These are phyloP conservation scores for Eristalis tenax DNA, from an alignment of 2,888 invertebrate genomes.

Conservation along the genomic window DNA sequence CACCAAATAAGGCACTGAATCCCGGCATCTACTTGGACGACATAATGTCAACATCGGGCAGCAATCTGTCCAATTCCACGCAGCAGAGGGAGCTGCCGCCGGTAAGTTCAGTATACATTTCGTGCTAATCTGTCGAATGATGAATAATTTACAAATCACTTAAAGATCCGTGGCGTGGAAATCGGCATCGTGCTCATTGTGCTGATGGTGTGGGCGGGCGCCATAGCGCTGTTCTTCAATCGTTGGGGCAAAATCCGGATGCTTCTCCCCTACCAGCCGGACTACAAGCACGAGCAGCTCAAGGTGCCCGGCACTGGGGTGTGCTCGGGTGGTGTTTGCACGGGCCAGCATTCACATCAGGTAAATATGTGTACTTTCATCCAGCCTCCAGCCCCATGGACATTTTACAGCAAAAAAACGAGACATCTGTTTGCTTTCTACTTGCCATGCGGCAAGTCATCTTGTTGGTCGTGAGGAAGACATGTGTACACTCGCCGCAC, in stretches of 20 bases:
- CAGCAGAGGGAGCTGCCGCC: slow-evolving; percentile 79
- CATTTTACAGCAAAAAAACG: not conserved
- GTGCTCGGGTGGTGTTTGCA: slow-evolving; percentile 85
- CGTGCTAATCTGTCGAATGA: not conserved
- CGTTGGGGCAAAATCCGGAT: slow-evolving; percentile 95
- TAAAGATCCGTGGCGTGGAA: slow-evolving; percentile 93
- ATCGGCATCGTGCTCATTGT: slow-evolving; percentile 93
- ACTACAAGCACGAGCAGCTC: slow-evolving; percentile 93
- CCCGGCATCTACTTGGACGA: slow-evolving; percentile 75
- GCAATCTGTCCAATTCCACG: slow-evolving; percentile 78
- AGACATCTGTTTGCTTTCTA: not conserved
- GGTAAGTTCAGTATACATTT: slow-evolving; percentile 74
- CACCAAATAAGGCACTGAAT: slow-evolving; percentile 58
- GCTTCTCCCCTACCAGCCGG: slow-evolving; percentile 94
- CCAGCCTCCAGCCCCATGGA: not conserved
- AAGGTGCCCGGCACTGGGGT: slow-evolving; percentile 89
- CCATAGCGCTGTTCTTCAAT: slow-evolving; percentile 92
- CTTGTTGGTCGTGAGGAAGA: too few relatives aligned
- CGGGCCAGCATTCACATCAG: slow-evolving; percentile 83
- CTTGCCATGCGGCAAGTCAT: not conserved
- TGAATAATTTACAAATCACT: slow-evolving; percentile 12
- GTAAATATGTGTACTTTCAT: slow-evolving; percentile 74
- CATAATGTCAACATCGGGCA: slow-evolving; percentile 79
- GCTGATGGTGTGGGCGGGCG: slow-evolving; percentile 92
- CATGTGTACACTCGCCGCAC: not conserved